Percentiles rank a stretch among this genome's conserved stretches.
Evolutionary conservation across 2,797 vertebrate genomes (phyloP).

Genomic region (Pipistrellus pygmaeus): DNA sequence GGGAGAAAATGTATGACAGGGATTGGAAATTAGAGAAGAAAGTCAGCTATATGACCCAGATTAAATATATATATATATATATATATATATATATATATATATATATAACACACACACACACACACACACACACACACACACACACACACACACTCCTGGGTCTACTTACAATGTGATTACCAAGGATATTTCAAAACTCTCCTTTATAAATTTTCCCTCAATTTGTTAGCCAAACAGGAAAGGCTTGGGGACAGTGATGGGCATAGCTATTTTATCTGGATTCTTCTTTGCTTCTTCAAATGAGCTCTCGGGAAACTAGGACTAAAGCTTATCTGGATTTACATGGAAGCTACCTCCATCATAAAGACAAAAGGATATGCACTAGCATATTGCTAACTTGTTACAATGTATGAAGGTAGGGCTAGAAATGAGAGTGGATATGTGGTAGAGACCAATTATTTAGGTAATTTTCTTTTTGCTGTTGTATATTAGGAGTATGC

Average conservation of each 20-base stretch:
- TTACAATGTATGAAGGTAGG: neutral
- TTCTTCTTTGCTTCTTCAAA: neutral
- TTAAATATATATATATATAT: too few relatives aligned
- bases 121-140: too few relatives aligned
- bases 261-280: neutral
- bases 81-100: too few relatives aligned
- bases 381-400: neutral
- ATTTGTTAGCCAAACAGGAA: conserved; percentile 3
- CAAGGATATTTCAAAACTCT: neutral
- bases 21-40: neutral
- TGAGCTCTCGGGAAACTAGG: neutral
- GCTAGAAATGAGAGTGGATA: neutral
- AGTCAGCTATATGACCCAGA: neutral
- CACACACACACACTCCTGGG: too few relatives aligned
- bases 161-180: neutral
- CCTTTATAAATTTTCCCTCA: neutral
- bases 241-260: neutral
- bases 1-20: neutral
- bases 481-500: neutral
- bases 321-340: neutral
- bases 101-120: too few relatives aligned
- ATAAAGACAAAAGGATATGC: neutral
- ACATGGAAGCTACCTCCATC: neutral
- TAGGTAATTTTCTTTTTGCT: neutral
- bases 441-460: neutral